Conservation (phyloP, 2,797 vertebrate genomes). For the Epinephelus awoara region DNA sequence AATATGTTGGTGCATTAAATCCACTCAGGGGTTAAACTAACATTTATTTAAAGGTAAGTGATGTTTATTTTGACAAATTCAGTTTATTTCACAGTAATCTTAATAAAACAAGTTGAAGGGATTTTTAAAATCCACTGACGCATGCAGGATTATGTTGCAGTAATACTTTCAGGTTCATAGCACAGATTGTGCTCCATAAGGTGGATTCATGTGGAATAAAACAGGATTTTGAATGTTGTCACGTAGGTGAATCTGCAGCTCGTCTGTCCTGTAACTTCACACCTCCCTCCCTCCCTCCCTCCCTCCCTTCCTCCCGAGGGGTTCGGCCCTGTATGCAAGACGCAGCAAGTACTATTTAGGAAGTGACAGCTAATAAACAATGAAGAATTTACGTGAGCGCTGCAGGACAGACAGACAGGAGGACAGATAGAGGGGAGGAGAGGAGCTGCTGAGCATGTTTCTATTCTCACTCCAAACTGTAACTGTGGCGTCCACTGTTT, state of each 20-base stretch:
- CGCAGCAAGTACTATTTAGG: conserved; percentile 77
- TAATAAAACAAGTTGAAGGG: neutral
- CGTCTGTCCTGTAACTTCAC: conserved; percentile 60
- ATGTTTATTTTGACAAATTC: neutral
- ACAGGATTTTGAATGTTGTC: conserved; percentile 15
- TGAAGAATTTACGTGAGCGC: conserved; percentile 70
- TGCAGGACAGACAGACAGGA: conserved; percentile 30
- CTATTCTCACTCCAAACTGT: neutral
- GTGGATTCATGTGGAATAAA: conserved; percentile 23
- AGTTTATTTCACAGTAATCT: conserved; percentile 13
- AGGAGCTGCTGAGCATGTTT: conserved; percentile 57
- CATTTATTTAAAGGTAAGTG: too few relatives aligned
- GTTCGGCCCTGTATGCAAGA: conserved; percentile 46
- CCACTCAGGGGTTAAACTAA: neutral
- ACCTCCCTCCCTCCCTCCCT: conserved; percentile 31
- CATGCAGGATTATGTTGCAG: neutral
- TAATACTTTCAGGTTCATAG: neutral
- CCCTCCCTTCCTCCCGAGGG: conserved; percentile 1
- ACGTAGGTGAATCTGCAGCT: conserved; percentile 38
- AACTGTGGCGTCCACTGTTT: too few relatives aligned
- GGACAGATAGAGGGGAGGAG: conserved; percentile 10
- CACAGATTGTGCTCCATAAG: neutral
- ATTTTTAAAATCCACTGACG: neutral
- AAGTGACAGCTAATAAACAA: conserved; percentile 82
- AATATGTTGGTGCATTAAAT: neutral